Conservation (phyloP, 2,888 invertebrate genomes). For the Eupeodes luniger region DNA sequence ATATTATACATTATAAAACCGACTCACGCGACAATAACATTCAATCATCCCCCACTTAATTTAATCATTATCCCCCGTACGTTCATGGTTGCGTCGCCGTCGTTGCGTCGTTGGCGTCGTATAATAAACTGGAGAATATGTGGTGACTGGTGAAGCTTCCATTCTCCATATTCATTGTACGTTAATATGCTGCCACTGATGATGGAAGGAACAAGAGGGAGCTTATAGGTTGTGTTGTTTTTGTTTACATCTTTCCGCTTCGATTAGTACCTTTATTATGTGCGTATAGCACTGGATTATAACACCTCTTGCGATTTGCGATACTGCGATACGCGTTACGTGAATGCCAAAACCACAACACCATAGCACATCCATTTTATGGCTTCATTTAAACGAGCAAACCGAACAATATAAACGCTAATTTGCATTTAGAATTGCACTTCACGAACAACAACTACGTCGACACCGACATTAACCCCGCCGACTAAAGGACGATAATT, state of each 20-base stretch:
- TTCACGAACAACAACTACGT: slow-evolving; percentile 3
- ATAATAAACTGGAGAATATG: slow-evolving; percentile 47
- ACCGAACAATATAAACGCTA: slow-evolving; percentile 57
- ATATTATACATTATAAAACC: background rate
- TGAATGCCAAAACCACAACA: background rate
- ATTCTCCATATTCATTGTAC: background rate
- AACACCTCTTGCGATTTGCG: background rate
- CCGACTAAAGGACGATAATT: slow-evolving; percentile 40
- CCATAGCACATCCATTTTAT: slow-evolving; percentile 31
- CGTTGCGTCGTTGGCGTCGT: no score
- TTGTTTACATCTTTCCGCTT: slow-evolving; percentile 37
- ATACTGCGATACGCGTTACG: no score
- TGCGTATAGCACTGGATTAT: slow-evolving; percentile 1
- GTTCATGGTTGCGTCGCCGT: no score
- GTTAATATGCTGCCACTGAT: background rate
- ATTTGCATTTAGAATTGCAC: slow-evolving; percentile 72
- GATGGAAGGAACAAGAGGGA: background rate
- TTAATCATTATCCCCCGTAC: slow-evolving; percentile 56
- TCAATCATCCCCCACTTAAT: slow-evolving; percentile 59
- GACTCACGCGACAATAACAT: slow-evolving; percentile 33
- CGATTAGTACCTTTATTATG: slow-evolving; percentile 6
- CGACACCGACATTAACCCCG: background rate
- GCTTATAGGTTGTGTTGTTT: background rate
- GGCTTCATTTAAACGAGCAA: slow-evolving; percentile 35
- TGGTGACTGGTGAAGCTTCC: slow-evolving; percentile 3